phyloP scores from a whole-genome alignment of 2,113 vertebrate genomes.

The Austrofundulus limnaeus region DNA sequence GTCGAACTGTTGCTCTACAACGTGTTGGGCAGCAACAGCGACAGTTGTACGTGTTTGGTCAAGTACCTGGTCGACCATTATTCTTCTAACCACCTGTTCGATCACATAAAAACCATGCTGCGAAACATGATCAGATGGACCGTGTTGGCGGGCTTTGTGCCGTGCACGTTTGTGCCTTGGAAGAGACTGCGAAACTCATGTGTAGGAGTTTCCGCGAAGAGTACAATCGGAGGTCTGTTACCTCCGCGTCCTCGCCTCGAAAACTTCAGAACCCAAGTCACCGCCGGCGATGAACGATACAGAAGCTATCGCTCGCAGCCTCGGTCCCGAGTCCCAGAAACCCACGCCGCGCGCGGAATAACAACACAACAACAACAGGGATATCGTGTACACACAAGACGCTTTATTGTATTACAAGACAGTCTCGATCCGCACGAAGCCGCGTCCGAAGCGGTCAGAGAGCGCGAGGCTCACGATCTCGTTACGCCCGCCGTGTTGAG shows the following conservation, averaged over 20 bases:
- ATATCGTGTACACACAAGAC: too few species aligned
- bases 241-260: too few species aligned
- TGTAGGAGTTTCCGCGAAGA: not conserved
- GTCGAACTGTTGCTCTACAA: conserved; percentile 16
- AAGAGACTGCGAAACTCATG: not conserved
- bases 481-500: not conserved
- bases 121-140: conserved; percentile 16
- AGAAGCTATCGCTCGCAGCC: too few species aligned
- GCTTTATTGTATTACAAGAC: not conserved
- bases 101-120: conserved; percentile 6
- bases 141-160: conserved; percentile 1
- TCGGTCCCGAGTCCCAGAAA: too few species aligned
- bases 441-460: not conserved
- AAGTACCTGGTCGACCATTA: not conserved
- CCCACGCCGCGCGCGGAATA: too few species aligned
- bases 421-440: not conserved
- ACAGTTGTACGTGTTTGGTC: conserved; percentile 6
- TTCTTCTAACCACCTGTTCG: not conserved
- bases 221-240: not conserved
- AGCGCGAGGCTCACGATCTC: not conserved
- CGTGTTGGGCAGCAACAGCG: conserved; percentile 11
- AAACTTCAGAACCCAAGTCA: too few species aligned
- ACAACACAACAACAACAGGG: too few species aligned
- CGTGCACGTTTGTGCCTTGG: conserved; percentile 9
- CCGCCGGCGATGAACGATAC: too few species aligned